Conservation (phyloP, 2,797 vertebrate species). For the Rhodeus uyekii region DNA sequence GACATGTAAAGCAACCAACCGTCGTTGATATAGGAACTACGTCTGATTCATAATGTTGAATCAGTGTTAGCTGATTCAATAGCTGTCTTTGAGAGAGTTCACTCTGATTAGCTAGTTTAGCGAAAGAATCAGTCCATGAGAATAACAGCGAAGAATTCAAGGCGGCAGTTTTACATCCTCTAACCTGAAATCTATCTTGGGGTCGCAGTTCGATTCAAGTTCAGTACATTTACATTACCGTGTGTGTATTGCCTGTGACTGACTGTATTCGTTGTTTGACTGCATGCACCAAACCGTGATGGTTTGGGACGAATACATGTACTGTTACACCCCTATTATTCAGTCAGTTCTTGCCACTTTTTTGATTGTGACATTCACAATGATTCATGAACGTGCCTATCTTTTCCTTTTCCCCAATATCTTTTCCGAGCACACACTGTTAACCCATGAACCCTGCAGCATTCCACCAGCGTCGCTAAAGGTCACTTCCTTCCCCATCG, state of each 20-base stretch:
- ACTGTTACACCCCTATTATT: background rate
- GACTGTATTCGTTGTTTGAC: background rate
- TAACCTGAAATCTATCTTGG: too few species aligned
- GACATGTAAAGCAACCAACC: background rate
- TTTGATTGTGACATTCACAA: background rate
- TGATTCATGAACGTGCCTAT: background rate
- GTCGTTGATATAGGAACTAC: background rate
- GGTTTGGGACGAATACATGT: background rate
- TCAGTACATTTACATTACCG: too few species aligned
- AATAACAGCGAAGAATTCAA: background rate
- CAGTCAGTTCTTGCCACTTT: background rate
- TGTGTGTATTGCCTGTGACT: background rate
- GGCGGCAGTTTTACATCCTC: fast-evolving
- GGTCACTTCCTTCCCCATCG: background rate
- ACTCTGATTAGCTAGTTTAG: background rate
- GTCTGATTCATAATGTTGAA: background rate
- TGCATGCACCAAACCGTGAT: background rate
- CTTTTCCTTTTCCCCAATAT: background rate
- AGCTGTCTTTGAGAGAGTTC: background rate
- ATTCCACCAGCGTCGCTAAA: background rate
- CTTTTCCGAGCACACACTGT: background rate
- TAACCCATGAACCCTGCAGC: background rate
- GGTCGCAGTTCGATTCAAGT: too few species aligned
- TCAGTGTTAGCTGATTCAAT: fast-evolving
- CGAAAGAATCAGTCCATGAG: background rate